Evolutionary conservation across 2,888 invertebrate species (phyloP), one percentile per base, ranked within the genome.

Genomic region (Mimas tiliae): DNA sequence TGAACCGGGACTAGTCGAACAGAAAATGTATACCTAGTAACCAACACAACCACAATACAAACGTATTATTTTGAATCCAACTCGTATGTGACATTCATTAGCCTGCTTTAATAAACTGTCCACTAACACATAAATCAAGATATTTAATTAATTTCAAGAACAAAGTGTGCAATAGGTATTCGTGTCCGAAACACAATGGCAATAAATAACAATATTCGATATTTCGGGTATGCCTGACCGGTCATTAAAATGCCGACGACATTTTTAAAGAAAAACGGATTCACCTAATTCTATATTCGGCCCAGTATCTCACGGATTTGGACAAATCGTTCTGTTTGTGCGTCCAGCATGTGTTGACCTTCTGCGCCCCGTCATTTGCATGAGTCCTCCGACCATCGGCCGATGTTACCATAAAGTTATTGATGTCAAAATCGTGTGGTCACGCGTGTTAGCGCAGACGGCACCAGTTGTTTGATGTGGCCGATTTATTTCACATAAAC

Each of bases 401-500:
- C 65, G 64, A 65, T 62, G 67, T 69, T 70, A 63, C 69, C 52
- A 72, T 74, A 68, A 68, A 72, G 70, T 71, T 74, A 66, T 68
- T 75, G 76, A 78, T 80, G 76, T 81, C 85, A 78, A 66, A 67
- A 63, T 74, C 75, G 69, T 69, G 64, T 80, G 79, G 47, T 48
- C 53, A 45, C 48, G 68, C 70, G 82, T 76, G 74, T 78, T 78
- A 75, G 67, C 68, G 64, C 69, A 67, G 72, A 72, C 73, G 74
- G 70, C 73, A 45, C 72, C 75, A 75, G 69, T 69, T 82, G 79
- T 90, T 90, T 91, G 90, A 90, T 85, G 86, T 85, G 77, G 75
- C 87, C 82, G 86, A 89, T 89, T 87, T 88, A 87, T 90, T 89
- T 86, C 87, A 86, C 86, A 89, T 88, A 90, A 89, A 89, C 79